Conservation (phyloP, 2,888 invertebrate species). For the Pocota personata region DNA sequence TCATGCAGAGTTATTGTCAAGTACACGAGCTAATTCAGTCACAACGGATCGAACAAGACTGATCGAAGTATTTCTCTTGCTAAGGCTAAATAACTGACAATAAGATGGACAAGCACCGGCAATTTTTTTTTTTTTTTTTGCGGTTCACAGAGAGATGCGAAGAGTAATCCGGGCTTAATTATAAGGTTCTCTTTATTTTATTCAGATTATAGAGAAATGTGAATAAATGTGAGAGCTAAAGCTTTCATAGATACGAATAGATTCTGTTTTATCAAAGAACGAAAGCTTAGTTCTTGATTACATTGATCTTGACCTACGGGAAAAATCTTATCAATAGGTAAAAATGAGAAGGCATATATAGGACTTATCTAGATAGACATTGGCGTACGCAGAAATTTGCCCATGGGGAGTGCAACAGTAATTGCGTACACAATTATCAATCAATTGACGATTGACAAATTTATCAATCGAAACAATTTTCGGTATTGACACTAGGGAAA, state of each 20-base stretch:
- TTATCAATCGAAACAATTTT: too few species aligned
- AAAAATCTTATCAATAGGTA: too few species aligned
- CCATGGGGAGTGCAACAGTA: too few species aligned
- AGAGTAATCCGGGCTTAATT: background rate
- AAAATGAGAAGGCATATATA: too few species aligned
- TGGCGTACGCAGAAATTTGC: too few species aligned
- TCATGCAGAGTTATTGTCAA: conserved; percentile 48
- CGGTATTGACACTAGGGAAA: too few species aligned
- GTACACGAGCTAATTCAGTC: conserved; percentile 22
- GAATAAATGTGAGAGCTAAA: background rate
- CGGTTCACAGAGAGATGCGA: background rate
- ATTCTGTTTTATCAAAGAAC: too few species aligned
- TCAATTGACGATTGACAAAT: too few species aligned
- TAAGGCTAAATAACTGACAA: conserved; percentile 26
- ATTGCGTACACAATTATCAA: too few species aligned
- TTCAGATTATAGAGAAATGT: background rate
- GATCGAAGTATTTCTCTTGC: conserved; percentile 36
- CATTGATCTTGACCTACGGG: too few species aligned
- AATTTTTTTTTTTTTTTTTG: background rate
- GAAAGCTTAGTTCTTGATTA: too few species aligned
- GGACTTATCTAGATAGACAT: too few species aligned
- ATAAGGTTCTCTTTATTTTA: background rate
- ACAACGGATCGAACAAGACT: conserved; percentile 46
- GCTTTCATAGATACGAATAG: background rate
- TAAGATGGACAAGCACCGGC: conserved; percentile 13